Evolutionary conservation across 1,140 invertebrate species (phyloP).

Genomic region (Aphidius ervi): DNA sequence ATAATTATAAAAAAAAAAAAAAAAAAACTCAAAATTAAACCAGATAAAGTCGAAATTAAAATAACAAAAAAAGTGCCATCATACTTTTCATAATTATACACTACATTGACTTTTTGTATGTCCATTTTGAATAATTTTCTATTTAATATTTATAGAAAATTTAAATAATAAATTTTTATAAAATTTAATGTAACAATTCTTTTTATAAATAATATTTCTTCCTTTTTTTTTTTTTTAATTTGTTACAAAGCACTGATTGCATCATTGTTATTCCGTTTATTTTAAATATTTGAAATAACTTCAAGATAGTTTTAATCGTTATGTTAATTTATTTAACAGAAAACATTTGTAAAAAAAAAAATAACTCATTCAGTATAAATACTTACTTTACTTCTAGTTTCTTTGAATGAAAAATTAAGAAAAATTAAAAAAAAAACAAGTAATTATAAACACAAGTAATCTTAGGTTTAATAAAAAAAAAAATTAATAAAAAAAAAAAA

Average conservation of each 20-base stretch:
- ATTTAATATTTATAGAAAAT: constrained; percentile 21
- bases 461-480: constrained; percentile 14
- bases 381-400: constrained; percentile 14
- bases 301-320: constrained; percentile 20
- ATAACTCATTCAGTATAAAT: constrained; percentile 8
- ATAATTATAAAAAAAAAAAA: constrained; percentile 15
- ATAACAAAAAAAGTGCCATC: constrained; percentile 20
- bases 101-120: constrained; percentile 22
- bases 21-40: constrained; percentile 18
- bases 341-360: constrained; percentile 5
- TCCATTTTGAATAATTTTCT: constrained; percentile 17
- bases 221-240: no score
- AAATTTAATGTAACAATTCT: constrained; percentile 13
- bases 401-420: constrained; percentile 13
- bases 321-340: constrained; percentile 19
- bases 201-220: constrained; percentile 12
- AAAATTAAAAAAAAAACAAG: constrained; percentile 9
- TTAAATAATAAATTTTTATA: constrained; percentile 3
- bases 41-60: constrained; percentile 9
- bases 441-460: constrained; percentile 22
- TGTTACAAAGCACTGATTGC: constrained; percentile 14
- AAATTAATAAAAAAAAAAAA: no score
- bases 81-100: constrained; percentile 16
- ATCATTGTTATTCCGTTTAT: constrained; percentile 23
- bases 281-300: constrained; percentile 13